Base-by-base conservation (phyloP, 2,888 invertebrate species). In the Eupithecia tripunctaria region DNA sequence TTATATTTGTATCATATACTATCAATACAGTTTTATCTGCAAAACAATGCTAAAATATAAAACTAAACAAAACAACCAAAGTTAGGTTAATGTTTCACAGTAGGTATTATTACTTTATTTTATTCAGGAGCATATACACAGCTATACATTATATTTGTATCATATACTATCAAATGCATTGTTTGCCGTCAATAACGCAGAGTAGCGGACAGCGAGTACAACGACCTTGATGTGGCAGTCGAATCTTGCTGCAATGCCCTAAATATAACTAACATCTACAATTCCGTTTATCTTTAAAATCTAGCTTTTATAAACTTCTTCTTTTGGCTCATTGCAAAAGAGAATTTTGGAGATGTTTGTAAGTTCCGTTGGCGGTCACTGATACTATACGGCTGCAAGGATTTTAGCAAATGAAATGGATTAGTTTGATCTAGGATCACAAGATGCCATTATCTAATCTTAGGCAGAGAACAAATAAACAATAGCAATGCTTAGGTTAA, bases 111-210 rank as follows among this genome's bases (percentile, higher is more conserved):
- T n/a, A n/a, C n/a, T n/a, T n/a, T n/a, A n/a, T n/a, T n/a, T n/a
- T n/a, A n/a, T n/a, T n/a, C n/a, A n/a, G n/a, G n/a, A n/a, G n/a
- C n/a, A n/a, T n/a, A n/a, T n/a, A n/a, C n/a, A n/a, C n/a, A n/a
- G n/a, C n/a, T n/a, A n/a, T n/a, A n/a, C n/a, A n/a, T n/a, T n/a
- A n/a, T n/a, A n/a, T n/a, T n/a, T n/a, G n/a, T n/a, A n/a, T n/a
- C n/a, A n/a, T n/a, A n/a, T n/a, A n/a, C n/a, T n/a, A n/a, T n/a
- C n/a, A n/a, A 67, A 67, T 72, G 62, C 69, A 69, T 69, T 72
- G 72, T 72, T 72, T 72, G 72, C 27, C 14, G 43, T 69, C 72
- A 72, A 68, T 72, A 65, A 60, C 51, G 60, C 62, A 43, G 65
- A 72, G 72, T 65, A 51, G 51, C 51, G 51, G 21, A 51, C 21